Base-by-base conservation (phyloP, 2,797 vertebrate species). In the Dendrocincla fuliginosa region DNA sequence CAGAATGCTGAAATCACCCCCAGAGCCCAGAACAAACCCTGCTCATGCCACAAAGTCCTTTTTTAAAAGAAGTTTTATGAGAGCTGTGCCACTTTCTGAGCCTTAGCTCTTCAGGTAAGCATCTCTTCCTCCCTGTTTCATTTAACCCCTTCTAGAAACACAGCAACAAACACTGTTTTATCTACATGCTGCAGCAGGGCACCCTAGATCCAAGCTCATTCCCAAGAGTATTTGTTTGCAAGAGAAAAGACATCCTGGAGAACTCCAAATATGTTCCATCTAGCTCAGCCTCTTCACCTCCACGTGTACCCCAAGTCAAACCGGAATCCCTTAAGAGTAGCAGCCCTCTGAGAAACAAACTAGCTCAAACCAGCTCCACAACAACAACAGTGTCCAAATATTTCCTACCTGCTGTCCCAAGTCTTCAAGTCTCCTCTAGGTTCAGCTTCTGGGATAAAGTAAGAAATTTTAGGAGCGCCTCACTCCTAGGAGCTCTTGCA, bases 21-120 rank as follows among this genome's bases (percentile, higher is more conserved):
- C 32, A 11, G 2, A 52, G 35, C 49, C 18, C 53, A 69, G 19
- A 78, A 75, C 57, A 13, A 71, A 18, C 20, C 56, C 33, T 8
- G 2, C 9, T 17, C 3, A 0, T 1, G 0, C 13, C 37, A 6
- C 17, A 42, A 9, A 89, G 5, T 9, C 6, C 16, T 74, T 47
- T 56, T 35, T 12, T 16, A 35, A 44, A 70, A 69, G n/a, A 28
- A 30, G 16, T 46, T 81, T 42, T 28, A 39, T 11, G 28, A 41
- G 24, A 52, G 5, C 2, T 35, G 10, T 32, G 2, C 35, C 12
- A 3, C 53, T 82, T 77, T 24, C 37, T 13, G 28, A 64, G 19
- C 4, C 42, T 74, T 4, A 41, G 37, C 60, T 60, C 17, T 44
- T 79, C 50, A 55, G 50, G 61, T 28, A 67, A 89, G 24, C n/a